Conservation (phyloP, 2,113 vertebrate species). For the Lophochroa leadbeateri region DNA sequence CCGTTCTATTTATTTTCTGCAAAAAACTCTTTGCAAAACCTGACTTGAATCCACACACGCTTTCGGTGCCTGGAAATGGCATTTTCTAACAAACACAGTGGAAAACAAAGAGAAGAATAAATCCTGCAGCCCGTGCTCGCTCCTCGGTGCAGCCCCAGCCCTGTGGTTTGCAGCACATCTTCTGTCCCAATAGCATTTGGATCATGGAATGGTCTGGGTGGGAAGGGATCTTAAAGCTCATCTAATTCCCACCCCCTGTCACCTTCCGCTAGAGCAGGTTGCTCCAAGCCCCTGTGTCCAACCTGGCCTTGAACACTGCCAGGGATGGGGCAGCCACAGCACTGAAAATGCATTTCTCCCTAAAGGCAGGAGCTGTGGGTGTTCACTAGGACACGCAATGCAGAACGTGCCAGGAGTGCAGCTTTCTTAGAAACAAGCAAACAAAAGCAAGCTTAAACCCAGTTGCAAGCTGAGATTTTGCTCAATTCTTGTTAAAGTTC, state of each 20-base stretch:
- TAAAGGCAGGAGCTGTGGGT: background rate
- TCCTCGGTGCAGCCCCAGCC: background rate
- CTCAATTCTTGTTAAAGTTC: background rate
- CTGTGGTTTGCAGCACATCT: background rate
- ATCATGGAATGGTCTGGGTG: background rate
- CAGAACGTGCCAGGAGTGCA: background rate
- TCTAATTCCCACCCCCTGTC: background rate
- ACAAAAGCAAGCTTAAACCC: background rate
- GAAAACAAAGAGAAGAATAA: background rate
- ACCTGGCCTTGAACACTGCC: too few species aligned
- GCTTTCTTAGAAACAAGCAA: background rate
- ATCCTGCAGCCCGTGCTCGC: background rate
- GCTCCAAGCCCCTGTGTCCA: background rate
- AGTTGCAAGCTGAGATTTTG: background rate
- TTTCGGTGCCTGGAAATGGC: constrained; percentile 24
- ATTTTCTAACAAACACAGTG: constrained; percentile 13
- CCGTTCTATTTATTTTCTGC: constrained; percentile 50
- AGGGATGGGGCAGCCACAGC: too few species aligned
- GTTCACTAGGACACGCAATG: too few species aligned
- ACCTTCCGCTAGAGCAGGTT: fast-evolving
- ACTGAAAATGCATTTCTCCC: background rate
- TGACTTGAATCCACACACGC: constrained; percentile 57
- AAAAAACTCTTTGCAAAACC: constrained; percentile 32
- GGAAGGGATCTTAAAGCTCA: background rate
- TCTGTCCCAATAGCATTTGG: background rate